Percentiles rank a stretch among this genome's conserved stretches.
These are phyloP conservation scores for Aptenodytes forsteri DNA, from an alignment of 2,113 vertebrate genomes.

Conservation along the genomic window DNA sequence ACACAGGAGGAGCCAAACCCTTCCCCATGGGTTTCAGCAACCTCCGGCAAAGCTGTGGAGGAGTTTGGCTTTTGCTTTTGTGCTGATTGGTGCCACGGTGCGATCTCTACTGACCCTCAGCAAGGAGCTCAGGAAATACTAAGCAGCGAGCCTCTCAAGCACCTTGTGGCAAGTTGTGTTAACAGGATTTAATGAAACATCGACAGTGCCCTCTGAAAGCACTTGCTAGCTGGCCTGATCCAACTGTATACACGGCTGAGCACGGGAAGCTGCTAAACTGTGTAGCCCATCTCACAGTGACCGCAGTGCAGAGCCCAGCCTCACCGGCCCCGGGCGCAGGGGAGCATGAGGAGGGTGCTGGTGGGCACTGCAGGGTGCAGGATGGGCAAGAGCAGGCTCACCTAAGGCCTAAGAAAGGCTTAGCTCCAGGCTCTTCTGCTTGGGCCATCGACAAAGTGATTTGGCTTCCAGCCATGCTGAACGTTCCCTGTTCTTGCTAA, in stretches of 20 bases:
- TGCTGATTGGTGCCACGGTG: accelerated
- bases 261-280: background rate
- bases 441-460: background rate
- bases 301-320: accelerated
- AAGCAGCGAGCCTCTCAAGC: background rate
- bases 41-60: background rate
- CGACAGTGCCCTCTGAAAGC: background rate
- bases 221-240: background rate
- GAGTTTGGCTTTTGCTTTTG: background rate
- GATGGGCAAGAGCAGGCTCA: background rate
- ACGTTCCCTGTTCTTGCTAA: background rate
- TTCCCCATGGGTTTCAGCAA: accelerated
- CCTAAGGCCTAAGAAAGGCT: background rate
- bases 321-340: accelerated
- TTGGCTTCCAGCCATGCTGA: background rate
- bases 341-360: background rate
- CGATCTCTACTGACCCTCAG: background rate
- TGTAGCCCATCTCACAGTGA: background rate
- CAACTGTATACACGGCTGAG: background rate
- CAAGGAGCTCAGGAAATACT: background rate
- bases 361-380: accelerated
- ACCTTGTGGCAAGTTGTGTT: background rate
- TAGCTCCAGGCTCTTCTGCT: background rate
- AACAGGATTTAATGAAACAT: background rate
- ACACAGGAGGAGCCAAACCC: background rate